Conservation (phyloP, 1,140 invertebrate species). For the Drosophila willistoni region DNA sequence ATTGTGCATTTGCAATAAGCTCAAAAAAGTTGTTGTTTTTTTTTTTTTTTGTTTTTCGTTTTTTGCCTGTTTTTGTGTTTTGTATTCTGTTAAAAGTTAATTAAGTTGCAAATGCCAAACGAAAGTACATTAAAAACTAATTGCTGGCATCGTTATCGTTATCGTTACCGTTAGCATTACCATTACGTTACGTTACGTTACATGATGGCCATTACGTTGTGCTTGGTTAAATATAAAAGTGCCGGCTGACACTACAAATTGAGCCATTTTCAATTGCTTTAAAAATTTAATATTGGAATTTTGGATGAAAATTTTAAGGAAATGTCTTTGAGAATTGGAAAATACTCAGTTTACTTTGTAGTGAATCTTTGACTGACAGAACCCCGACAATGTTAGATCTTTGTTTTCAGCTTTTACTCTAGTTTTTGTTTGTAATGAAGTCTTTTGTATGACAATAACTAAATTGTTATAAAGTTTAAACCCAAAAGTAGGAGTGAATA, state of each 20-base stretch:
- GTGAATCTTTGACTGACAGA: no score
- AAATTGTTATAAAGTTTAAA: no score
- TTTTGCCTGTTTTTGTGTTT: conserved; percentile 23
- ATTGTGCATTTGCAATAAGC: conserved; percentile 54
- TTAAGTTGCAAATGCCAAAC: conserved; percentile 74
- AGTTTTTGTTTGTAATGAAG: no score
- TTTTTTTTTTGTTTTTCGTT: not conserved
- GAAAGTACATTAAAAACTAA: conserved; percentile 72
- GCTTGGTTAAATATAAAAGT: conserved; percentile 48
- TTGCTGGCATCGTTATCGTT: conserved; percentile 65
- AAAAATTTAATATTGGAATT: not conserved
- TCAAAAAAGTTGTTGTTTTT: not conserved
- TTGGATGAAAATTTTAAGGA: no score
- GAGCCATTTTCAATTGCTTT: conserved; percentile 17
- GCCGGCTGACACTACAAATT: not conserved
- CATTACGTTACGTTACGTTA: conserved; percentile 54
- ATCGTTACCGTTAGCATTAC: conserved; percentile 42
- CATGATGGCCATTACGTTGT: conserved; percentile 56
- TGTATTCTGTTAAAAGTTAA: conserved; percentile 49
- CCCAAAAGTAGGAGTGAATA: no score
- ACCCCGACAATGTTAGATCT: no score
- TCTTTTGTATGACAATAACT: no score
- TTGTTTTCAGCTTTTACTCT: no score
- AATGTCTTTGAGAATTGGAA: no score
- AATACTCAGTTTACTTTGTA: no score